A percentile compares a stretch with the other conserved stretches of the same genome.
Evolutionary conservation across 2,797 vertebrate genomes (phyloP).

Genomic region (Gallirallus australis): DNA sequence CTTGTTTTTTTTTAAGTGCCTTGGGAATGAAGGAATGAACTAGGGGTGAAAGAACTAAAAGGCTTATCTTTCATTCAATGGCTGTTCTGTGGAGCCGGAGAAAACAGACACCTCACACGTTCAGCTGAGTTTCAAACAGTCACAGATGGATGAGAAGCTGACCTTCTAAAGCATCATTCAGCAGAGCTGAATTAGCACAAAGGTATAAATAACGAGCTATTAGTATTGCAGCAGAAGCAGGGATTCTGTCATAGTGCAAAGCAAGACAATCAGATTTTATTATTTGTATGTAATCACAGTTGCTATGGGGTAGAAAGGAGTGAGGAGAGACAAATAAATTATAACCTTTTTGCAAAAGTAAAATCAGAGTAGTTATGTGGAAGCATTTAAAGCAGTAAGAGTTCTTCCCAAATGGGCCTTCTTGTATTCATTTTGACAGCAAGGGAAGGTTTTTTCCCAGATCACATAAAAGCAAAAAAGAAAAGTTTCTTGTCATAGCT

Average conservation of each 20-base stretch:
- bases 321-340: constrained; percentile 59
- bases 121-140: not conserved
- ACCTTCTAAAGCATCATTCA: constrained; percentile 37
- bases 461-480: not conserved
- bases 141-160: constrained; percentile 49
- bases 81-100: not conserved
- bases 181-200: constrained; percentile 42
- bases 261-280: constrained; percentile 28
- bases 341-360: constrained; percentile 51
- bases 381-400: constrained; percentile 27
- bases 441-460: not conserved
- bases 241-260: not conserved
- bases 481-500: constrained; percentile 57
- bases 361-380: constrained; percentile 37
- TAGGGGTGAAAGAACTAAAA: not conserved
- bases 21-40: not conserved
- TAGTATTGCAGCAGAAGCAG: constrained; percentile 17
- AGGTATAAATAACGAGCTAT: constrained; percentile 42
- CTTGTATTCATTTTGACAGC: constrained; percentile 23
- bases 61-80: not conserved
- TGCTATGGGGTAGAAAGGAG: not conserved
- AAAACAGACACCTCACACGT: not conserved
- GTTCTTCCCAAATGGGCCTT: constrained; percentile 20
- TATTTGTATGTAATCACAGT: constrained; percentile 46
- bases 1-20: not conserved